phyloP scores from a whole-genome alignment of 1,140 invertebrate genomes.

The Atta colombica region DNA sequence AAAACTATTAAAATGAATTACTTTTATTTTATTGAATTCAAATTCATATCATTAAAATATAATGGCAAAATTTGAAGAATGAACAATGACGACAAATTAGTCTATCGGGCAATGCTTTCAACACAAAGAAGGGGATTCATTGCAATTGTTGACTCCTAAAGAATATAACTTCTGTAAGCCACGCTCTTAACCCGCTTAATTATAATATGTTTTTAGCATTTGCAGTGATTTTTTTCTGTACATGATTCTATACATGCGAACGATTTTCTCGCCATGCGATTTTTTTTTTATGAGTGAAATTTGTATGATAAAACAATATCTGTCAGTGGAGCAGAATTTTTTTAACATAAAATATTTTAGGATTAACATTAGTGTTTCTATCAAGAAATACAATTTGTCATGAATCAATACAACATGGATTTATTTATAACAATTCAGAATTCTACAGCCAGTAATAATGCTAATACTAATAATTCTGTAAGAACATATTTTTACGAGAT shows the following conservation, averaged over 20 bases:
- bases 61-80: slow-evolving; percentile 39
- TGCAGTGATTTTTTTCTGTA: slow-evolving; percentile 23
- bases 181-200: slow-evolving; percentile 66
- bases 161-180: slow-evolving; percentile 56
- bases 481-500: background rate
- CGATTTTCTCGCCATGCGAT: background rate
- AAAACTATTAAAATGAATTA: too few species aligned
- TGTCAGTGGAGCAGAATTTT: slow-evolving; percentile 71
- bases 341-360: slow-evolving; percentile 69
- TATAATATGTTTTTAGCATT: slow-evolving; percentile 53
- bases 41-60: slow-evolving; percentile 34
- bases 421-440: background rate
- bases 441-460: background rate
- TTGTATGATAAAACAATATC: slow-evolving; percentile 20
- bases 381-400: background rate
- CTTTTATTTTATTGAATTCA: background rate
- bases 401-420: background rate
- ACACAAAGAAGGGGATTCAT: slow-evolving; percentile 56
- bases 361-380: slow-evolving; percentile 18
- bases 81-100: slow-evolving; percentile 35
- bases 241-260: slow-evolving; percentile 42
- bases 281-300: background rate
- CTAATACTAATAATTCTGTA: background rate
- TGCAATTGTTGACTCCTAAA: slow-evolving; percentile 54
- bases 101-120: slow-evolving; percentile 47